Evolutionary conservation across 2,888 invertebrate genomes (phyloP).

Genomic region (Drosophila pegasa): DNA sequence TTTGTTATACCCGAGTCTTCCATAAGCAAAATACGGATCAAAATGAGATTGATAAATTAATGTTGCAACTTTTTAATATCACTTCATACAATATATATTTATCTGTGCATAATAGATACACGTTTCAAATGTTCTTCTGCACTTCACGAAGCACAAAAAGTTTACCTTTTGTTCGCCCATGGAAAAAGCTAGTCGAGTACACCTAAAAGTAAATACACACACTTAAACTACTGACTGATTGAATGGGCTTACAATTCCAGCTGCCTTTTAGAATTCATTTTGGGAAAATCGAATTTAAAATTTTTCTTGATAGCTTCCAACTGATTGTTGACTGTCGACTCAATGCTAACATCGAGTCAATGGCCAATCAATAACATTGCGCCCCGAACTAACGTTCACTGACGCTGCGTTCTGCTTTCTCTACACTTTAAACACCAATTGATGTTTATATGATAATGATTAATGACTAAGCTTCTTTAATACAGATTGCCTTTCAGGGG

Average conservation of each 20-base stretch:
- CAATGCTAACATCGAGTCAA: slow-evolving; percentile 39
- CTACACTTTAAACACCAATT: slow-evolving; percentile 67
- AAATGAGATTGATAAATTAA: background rate
- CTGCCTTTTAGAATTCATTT: slow-evolving; percentile 37
- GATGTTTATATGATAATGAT: slow-evolving; percentile 79
- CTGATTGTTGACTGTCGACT: slow-evolving; percentile 8
- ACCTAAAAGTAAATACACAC: background rate
- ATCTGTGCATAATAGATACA: slow-evolving; percentile 9
- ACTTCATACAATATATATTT: background rate
- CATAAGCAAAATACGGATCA: background rate
- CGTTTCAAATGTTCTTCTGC: background rate
- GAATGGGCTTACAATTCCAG: slow-evolving; percentile 2
- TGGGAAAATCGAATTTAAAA: slow-evolving; percentile 60
- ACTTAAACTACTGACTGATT: slow-evolving; percentile 8
- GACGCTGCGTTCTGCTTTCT: slow-evolving; percentile 16
- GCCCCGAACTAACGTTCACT: slow-evolving; percentile 11
- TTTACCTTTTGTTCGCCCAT: background rate
- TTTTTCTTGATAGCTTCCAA: slow-evolving; percentile 38
- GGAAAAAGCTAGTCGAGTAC: background rate
- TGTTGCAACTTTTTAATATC: background rate
- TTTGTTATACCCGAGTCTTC: too few relatives aligned
- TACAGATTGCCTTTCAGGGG: slow-evolving; percentile 59
- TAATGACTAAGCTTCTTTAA: slow-evolving; percentile 63
- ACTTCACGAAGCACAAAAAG: background rate
- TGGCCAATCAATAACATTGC: slow-evolving; percentile 62